A percentile compares a stretch with the other conserved stretches of the same genome.
Evolutionary conservation across 2,113 vertebrate species (phyloP).

Genomic region (Mobula hypostoma): DNA sequence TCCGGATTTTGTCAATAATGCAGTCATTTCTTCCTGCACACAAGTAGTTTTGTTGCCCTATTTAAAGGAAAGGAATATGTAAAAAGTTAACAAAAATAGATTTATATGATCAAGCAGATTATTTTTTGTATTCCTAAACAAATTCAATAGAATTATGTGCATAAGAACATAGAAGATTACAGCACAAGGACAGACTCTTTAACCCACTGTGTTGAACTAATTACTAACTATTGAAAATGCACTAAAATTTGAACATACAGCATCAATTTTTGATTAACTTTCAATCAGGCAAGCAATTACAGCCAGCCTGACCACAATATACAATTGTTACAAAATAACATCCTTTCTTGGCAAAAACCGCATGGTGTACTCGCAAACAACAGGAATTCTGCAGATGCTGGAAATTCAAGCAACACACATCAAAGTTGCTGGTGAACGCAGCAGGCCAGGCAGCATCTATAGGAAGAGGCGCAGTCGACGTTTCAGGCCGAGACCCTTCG

Average conservation of each 20-base stretch:
- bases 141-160: neutral
- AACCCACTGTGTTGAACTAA: no score
- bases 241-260: neutral
- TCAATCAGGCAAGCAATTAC: neutral
- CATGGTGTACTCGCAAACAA: neutral
- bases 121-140: neutral
- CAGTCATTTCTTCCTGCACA: conserved; percentile 97
- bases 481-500: no score
- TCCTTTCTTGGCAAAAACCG: neutral
- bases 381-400: no score
- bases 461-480: no score
- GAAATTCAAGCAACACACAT: no score
- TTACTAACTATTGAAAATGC: neutral
- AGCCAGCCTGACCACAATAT: neutral
- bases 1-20: conserved; percentile 97
- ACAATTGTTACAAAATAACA: neutral
- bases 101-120: neutral
- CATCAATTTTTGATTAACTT: neutral
- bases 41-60: conserved; percentile 99
- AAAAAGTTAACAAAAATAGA: neutral
- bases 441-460: no score
- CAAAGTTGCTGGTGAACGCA: no score
- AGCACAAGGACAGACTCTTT: no score
- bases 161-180: neutral
- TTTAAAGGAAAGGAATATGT: conserved; percentile 45